Evolutionary conservation across 23 tunicate genomes (phyloP).

Genomic region (Halocynthia aurantium): DNA sequence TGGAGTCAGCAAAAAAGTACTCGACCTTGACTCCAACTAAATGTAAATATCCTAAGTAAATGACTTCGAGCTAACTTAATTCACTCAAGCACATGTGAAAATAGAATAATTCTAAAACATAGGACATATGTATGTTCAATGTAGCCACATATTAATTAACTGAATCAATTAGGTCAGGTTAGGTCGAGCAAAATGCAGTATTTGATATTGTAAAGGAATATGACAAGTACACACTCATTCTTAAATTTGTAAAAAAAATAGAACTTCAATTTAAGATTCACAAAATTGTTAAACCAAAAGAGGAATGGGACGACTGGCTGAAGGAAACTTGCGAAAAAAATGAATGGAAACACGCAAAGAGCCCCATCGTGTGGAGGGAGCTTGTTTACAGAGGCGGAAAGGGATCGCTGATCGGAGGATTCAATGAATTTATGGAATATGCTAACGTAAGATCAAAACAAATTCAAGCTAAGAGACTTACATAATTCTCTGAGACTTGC

Average conservation of each 20-base stretch:
- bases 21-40: too few relatives aligned
- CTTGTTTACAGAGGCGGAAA: constrained; percentile 91
- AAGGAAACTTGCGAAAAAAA: constrained; percentile 52
- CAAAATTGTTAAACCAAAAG: constrained; percentile 56
- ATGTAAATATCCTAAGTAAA: too few relatives aligned
- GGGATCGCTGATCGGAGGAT: constrained; percentile 75
- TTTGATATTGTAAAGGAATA: too few relatives aligned
- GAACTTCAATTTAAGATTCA: constrained; percentile 46
- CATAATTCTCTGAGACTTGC: not conserved
- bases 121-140: too few relatives aligned
- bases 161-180: too few relatives aligned
- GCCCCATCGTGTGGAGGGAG: constrained; percentile 95
- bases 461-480: not conserved
- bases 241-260: too few relatives aligned
- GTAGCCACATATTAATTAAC: too few relatives aligned
- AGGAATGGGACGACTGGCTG: constrained; percentile 66
- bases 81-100: too few relatives aligned
- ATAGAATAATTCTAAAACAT: too few relatives aligned
- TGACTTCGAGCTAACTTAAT: too few relatives aligned
- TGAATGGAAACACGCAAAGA: constrained; percentile 65
- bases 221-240: too few relatives aligned
- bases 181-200: too few relatives aligned
- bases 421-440: constrained; percentile 90
- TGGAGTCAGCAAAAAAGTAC: not conserved
- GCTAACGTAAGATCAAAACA: constrained; percentile 41